These are phyloP conservation scores for Brienomyrus longianalis DNA, from an alignment of 2,113 vertebrate genomes.

Conservation along the genomic window DNA sequence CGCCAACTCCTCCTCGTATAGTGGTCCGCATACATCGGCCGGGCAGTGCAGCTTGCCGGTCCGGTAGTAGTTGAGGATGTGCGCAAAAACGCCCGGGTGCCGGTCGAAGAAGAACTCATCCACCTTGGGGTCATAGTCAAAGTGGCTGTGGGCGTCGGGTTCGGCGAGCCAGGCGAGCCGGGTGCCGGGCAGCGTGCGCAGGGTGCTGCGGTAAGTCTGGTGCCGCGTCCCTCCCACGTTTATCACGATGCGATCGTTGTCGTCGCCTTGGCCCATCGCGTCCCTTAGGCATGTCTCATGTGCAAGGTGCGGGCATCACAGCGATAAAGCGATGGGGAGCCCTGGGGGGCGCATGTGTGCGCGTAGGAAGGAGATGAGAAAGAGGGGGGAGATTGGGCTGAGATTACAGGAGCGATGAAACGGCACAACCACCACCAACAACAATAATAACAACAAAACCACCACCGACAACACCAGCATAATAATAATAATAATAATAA, in stretches of 20 bases:
- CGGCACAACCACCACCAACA: not conserved
- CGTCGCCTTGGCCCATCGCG: slow-evolving; percentile 87
- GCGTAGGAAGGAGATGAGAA: slow-evolving; percentile 3
- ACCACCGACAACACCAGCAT: not conserved
- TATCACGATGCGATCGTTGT: slow-evolving; percentile 87
- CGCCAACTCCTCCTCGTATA: slow-evolving; percentile 83
- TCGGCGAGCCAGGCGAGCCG: slow-evolving; percentile 84
- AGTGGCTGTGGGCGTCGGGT: slow-evolving; percentile 83
- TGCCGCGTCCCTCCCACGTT: slow-evolving; percentile 87
- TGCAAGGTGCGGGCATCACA: slow-evolving; percentile 45
- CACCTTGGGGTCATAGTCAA: slow-evolving; percentile 79
- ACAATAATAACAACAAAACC: not conserved
- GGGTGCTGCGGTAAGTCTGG: slow-evolving; percentile 87
- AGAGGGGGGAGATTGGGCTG: not conserved
- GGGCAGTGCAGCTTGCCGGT: slow-evolving; percentile 85
- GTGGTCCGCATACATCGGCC: slow-evolving; percentile 80
- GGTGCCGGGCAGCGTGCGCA: slow-evolving; percentile 82
- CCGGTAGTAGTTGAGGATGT: slow-evolving; percentile 85
- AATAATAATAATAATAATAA: not conserved
- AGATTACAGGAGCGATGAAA: not conserved
- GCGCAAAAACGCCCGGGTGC: slow-evolving; percentile 81
- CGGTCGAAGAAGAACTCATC: slow-evolving; percentile 87
- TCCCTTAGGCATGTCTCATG: slow-evolving; percentile 68
- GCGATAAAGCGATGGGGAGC: slow-evolving; percentile 37
- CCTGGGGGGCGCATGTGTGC: not conserved